These are phyloP conservation scores for Temnothorax rugatulus DNA, from an alignment of 2,888 invertebrate species.

Conservation along the genomic window DNA sequence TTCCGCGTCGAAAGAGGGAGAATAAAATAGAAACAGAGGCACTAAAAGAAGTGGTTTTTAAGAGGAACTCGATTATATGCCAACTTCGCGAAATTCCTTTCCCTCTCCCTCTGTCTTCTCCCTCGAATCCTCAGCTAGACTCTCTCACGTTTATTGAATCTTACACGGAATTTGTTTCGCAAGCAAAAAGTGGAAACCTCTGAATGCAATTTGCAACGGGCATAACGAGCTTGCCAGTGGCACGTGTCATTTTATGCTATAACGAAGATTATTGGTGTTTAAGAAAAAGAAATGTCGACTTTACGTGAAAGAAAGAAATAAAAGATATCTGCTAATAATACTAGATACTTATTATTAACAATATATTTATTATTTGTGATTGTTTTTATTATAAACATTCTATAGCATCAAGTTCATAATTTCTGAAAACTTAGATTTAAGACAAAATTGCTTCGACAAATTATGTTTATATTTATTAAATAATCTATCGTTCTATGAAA, in stretches of 20 bases:
- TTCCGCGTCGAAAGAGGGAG: neutral
- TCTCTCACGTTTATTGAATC: slow-evolving; percentile 60
- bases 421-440: neutral
- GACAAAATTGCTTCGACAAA: neutral
- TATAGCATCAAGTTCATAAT: neutral
- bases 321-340: neutral
- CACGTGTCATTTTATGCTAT: slow-evolving; percentile 56
- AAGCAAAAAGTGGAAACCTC: slow-evolving; percentile 52
- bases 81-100: slow-evolving; percentile 34
- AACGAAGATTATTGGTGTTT: slow-evolving; percentile 44
- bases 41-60: slow-evolving; percentile 19
- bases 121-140: neutral
- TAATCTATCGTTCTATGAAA: neutral
- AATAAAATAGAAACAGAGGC: slow-evolving; percentile 17
- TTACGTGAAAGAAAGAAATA: neutral
- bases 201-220: slow-evolving; percentile 50
- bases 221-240: slow-evolving; percentile 52
- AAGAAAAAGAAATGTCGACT: neutral
- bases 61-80: slow-evolving; percentile 41
- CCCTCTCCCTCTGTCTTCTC: neutral
- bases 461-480: neutral
- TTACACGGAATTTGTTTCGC: slow-evolving; percentile 53
- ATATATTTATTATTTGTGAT: slow-evolving; percentile 4
- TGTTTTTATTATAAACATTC: neutral
- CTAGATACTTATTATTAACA: neutral